A percentile compares a stretch with the other conserved stretches of the same genome.
Evolutionary conservation across 1,140 invertebrate genomes (phyloP).

Genomic region (Saxidomus purpurata): DNA sequence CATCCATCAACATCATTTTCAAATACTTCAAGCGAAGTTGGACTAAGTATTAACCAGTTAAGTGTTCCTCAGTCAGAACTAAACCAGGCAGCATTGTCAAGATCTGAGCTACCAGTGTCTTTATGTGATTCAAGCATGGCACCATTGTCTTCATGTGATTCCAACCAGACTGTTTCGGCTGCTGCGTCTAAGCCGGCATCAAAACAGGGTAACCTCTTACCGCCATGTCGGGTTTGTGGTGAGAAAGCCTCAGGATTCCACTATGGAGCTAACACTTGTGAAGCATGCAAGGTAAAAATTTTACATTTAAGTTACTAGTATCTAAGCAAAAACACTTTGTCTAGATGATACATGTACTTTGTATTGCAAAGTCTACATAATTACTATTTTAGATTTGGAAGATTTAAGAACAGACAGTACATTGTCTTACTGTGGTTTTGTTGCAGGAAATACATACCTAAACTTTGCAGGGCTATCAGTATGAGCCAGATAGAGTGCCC

Average conservation of each 20-base stretch:
- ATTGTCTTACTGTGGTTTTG: too few relatives aligned
- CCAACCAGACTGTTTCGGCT: neutral
- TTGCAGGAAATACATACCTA: too few relatives aligned
- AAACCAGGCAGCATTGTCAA: neutral
- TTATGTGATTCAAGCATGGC: neutral
- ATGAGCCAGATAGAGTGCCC: too few relatives aligned
- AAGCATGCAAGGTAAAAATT: slow-evolving; percentile 87
- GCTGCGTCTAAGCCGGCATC: neutral
- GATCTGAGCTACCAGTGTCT: neutral
- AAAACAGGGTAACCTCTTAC: slow-evolving; percentile 65
- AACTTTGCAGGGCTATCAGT: too few relatives aligned
- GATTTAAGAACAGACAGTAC: too few relatives aligned
- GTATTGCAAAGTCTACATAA: too few relatives aligned
- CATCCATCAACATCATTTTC: neutral
- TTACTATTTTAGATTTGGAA: too few relatives aligned
- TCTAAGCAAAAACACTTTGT: too few relatives aligned
- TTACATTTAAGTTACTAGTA: too few relatives aligned
- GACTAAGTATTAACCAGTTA: neutral
- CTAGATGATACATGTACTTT: too few relatives aligned
- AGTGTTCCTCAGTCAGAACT: neutral
- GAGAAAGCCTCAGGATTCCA: slow-evolving; percentile 87
- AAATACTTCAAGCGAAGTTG: neutral
- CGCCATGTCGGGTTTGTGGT: slow-evolving; percentile 87
- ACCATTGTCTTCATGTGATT: neutral
- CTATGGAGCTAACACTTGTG: slow-evolving; percentile 88